A percentile compares a stretch with the other conserved stretches of the same genome.
Conservation (phyloP, 1,140 invertebrate genomes). For the Andricus grossulariae region DNA sequence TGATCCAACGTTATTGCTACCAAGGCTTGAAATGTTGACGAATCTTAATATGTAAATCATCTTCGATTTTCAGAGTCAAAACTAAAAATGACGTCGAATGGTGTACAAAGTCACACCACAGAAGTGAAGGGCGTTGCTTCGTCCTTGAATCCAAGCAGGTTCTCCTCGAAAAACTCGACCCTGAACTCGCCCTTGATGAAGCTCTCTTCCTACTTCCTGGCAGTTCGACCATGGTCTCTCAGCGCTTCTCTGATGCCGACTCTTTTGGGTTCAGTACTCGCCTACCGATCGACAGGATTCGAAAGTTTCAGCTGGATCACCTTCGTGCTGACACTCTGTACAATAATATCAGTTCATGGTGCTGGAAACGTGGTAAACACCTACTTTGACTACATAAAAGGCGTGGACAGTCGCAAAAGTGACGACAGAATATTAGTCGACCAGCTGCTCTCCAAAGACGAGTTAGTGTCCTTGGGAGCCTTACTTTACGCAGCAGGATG, state of each 20-base stretch:
- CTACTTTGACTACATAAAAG: constrained; percentile 95
- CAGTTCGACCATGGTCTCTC: constrained; percentile 93
- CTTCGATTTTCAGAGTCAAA: neutral
- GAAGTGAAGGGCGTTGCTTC: neutral
- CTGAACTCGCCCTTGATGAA: constrained; percentile 83
- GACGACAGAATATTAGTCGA: constrained; percentile 96
- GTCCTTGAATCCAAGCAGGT: neutral
- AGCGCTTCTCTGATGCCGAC: constrained; percentile 94
- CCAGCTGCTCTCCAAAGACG: constrained; percentile 89
- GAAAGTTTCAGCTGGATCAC: constrained; percentile 86
- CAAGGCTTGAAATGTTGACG: too few relatives aligned
- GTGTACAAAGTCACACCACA: constrained; percentile 9
- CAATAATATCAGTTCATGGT: constrained; percentile 93
- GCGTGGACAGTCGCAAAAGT: constrained; percentile 93
- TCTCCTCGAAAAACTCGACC: constrained; percentile 16
- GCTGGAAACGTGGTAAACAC: constrained; percentile 98
- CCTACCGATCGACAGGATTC: constrained; percentile 84
- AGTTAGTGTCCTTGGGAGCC: constrained; percentile 91
- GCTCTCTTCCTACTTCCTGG: constrained; percentile 89
- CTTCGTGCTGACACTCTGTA: constrained; percentile 88
- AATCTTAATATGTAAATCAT: neutral
- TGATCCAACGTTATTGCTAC: too few relatives aligned
- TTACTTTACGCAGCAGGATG: constrained; percentile 92
- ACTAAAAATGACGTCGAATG: constrained; percentile 34
- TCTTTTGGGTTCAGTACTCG: constrained; percentile 88